Conservation (phyloP, 2,797 vertebrate genomes). For the Amniataba percoides region DNA sequence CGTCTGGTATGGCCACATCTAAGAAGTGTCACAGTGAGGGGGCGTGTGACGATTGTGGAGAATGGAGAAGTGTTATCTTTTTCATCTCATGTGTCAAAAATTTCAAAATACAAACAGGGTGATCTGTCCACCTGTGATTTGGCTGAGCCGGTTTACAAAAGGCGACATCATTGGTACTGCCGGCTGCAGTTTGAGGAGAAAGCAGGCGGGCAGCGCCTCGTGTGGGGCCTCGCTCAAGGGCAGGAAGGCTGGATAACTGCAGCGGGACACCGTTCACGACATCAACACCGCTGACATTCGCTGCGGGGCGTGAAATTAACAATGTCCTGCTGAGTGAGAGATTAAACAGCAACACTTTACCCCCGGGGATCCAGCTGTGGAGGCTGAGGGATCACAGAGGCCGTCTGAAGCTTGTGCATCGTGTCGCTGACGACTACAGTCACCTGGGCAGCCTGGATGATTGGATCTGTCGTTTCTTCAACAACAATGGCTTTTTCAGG, state of each 20-base stretch:
- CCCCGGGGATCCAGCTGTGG: constrained; percentile 73
- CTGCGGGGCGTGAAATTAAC: background rate
- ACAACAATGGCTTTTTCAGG: background rate
- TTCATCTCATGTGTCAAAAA: background rate
- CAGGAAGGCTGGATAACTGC: constrained; percentile 80
- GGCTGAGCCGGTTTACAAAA: constrained; percentile 81
- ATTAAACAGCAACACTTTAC: constrained; percentile 60
- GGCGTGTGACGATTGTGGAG: background rate
- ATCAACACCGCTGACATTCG: constrained; percentile 9
- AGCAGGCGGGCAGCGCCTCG: constrained; percentile 84
- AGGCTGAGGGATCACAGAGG: constrained; percentile 80
- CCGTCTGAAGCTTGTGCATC: constrained; percentile 81
- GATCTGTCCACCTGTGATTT: constrained; percentile 83
- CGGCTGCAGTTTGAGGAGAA: constrained; percentile 86
- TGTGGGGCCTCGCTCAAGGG: constrained; percentile 71
- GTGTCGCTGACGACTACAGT: constrained; percentile 74
- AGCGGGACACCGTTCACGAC: constrained; percentile 46
- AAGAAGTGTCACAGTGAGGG: background rate
- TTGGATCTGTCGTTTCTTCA: constrained; percentile 13
- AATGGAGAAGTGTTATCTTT: too few relatives aligned
- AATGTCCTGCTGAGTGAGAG: background rate
- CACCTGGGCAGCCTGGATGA: constrained; percentile 78
- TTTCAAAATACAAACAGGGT: background rate
- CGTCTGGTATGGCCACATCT: constrained; percentile 73
- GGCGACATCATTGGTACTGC: constrained; percentile 78